Evolutionary conservation across 2,113 vertebrate genomes (phyloP), one percentile per base, ranked within the genome.

Genomic region (Alces alces): DNA sequence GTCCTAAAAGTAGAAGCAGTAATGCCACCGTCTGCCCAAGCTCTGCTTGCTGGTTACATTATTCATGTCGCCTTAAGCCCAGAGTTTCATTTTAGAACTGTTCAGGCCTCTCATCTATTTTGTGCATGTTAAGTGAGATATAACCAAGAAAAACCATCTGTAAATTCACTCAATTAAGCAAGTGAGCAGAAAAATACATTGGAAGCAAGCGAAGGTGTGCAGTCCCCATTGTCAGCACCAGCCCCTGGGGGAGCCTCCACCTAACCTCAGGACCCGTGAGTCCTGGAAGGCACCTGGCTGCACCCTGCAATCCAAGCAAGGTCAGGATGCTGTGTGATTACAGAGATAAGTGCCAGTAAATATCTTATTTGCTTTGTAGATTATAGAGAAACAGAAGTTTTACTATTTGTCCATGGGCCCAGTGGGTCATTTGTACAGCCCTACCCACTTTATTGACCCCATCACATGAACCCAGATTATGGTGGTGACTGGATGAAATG

Each of bases 331-430:
- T 57, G 2, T 19, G 10, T 60, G 1, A 9, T 14, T 85, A 55
- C 23, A 36, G 33, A 47, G 28, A 52, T 10, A 91, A 94, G 50
- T 0, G 12, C 52, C 45, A 73, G 27, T 21, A 45, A 47, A 45
- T 28, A 16, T 73, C 79, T 58, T 39, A 39, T 58, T 84, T 80
- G 36, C 21, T 87, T 94, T 95, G 82, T 30, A 86, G 23, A 80
- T 55, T 21, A 39, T 13, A 50, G 79, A 54, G 28, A 57, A 39
- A 66, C 7, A 45, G 17, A 58, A 78, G 82, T 47, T 70, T 70
- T 86, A 23, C 66, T 39, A 55, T 54, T 88, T 79, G 83, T 60
- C 33, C 91, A 33, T 6, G 2, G 36, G 43, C 61, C 57, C 23
- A 2, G 36, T 58, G 33, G 60, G 33, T 85, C 39, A 23, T 52